Conservation (phyloP, 2,113 vertebrate species). For the Protobothrops flavoviridis region DNA sequence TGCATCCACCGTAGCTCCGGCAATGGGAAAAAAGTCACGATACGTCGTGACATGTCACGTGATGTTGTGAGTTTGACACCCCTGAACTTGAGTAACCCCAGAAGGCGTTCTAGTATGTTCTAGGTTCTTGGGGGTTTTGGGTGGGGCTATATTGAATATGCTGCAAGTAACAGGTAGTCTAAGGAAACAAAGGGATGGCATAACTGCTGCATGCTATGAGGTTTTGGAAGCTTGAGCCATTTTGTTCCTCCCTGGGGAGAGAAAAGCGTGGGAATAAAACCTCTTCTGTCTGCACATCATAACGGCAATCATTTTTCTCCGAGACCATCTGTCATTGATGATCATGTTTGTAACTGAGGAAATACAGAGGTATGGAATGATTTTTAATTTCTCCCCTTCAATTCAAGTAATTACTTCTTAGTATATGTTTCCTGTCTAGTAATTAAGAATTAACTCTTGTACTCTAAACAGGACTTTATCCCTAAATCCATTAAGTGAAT, state of each 20-base stretch:
- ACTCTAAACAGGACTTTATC: slow-evolving; percentile 60
- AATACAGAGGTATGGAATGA: slow-evolving; percentile 53
- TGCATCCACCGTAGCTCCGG: too few relatives aligned
- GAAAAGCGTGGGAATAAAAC: slow-evolving; percentile 52
- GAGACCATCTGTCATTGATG: slow-evolving; percentile 54
- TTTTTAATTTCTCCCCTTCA: slow-evolving; percentile 61
- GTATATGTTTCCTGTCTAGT: slow-evolving; percentile 66
- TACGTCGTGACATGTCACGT: too few relatives aligned
- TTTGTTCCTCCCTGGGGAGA: slow-evolving; percentile 54
- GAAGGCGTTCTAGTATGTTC: background rate
- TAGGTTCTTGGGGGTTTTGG: background rate
- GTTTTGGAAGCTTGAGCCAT: slow-evolving; percentile 25
- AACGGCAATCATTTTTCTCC: slow-evolving; percentile 68
- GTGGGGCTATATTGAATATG: background rate
- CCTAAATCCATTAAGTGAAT: slow-evolving; percentile 47
- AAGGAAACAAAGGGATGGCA: background rate
- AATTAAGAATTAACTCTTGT: slow-evolving; percentile 62
- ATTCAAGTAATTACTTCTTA: slow-evolving; percentile 69
- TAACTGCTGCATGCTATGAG: background rate
- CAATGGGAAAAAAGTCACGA: too few relatives aligned
- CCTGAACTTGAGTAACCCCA: background rate
- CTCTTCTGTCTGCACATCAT: slow-evolving; percentile 47
- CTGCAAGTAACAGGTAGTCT: background rate
- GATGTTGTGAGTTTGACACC: too few relatives aligned
- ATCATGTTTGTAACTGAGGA: slow-evolving; percentile 66